phyloP scores from a whole-genome alignment of 2,797 vertebrate species.

The Danionella dracula region DNA sequence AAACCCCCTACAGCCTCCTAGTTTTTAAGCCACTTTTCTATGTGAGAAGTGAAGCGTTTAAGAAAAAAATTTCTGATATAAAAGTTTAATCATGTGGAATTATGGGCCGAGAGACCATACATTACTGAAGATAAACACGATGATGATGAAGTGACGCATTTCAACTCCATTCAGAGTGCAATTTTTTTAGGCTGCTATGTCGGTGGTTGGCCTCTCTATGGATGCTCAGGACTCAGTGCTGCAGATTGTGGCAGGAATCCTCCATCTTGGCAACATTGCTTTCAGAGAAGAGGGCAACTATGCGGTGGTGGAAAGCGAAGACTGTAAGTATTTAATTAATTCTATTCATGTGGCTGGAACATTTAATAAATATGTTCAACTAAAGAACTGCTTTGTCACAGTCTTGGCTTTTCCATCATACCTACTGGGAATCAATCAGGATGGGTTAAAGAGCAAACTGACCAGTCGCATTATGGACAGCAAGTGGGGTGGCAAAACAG shows the following conservation, averaged over 20 bases:
- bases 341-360: background rate
- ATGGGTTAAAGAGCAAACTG: conserved; percentile 69
- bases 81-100: too few relatives aligned
- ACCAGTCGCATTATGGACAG: conserved; percentile 80
- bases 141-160: too few relatives aligned
- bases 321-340: conserved; percentile 64
- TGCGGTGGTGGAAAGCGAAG: conserved; percentile 73
- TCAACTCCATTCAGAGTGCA: too few relatives aligned
- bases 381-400: conserved; percentile 34
- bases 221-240: conserved; percentile 72
- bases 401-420: conserved; percentile 76
- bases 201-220: conserved; percentile 63
- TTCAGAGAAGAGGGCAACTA: conserved; percentile 80
- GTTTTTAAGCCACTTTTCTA: too few relatives aligned
- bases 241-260: conserved; percentile 76
- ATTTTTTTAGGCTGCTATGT: conserved; percentile 69
- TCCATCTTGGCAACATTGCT: conserved; percentile 77
- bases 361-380: background rate
- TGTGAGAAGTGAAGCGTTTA: too few relatives aligned
- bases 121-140: too few relatives aligned
- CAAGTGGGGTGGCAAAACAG: conserved; percentile 75
- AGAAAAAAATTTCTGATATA: too few relatives aligned
- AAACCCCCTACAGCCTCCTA: too few relatives aligned
- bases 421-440: conserved; percentile 72
- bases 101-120: too few relatives aligned